A percentile compares a stretch with the other conserved stretches of the same genome.
phyloP scores from a whole-genome alignment of 2,113 vertebrate genomes.

The Prionailurus viverrinus region DNA sequence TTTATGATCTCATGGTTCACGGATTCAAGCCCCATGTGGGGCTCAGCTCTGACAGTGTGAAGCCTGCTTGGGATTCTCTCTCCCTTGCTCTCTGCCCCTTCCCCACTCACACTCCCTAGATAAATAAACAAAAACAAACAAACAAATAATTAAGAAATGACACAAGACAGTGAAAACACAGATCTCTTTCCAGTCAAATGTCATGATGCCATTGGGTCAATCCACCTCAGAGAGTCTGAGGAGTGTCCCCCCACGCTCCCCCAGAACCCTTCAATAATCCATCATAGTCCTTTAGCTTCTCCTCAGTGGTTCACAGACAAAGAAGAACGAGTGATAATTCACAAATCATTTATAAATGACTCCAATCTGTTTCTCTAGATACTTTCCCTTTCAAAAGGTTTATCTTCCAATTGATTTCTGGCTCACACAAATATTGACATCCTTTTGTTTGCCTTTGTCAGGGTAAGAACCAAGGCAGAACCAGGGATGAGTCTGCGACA shows the following conservation, averaged over 20 bases:
- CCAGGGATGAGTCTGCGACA: not conserved
- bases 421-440: not conserved
- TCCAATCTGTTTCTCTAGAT: conserved; percentile 22
- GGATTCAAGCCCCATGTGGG: too few relatives aligned
- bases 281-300: conserved; percentile 34
- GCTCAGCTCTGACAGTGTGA: too few relatives aligned
- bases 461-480: not conserved
- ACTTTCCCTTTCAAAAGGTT: conserved; percentile 31
- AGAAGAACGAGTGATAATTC: not conserved
- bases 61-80: too few relatives aligned
- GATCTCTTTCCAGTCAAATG: not conserved
- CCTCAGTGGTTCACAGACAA: not conserved
- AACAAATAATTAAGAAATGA: too few relatives aligned
- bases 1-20: too few relatives aligned
- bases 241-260: too few relatives aligned
- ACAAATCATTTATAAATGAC: conserved; percentile 51
- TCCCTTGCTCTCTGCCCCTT: too few relatives aligned
- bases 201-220: not conserved
- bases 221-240: not conserved
- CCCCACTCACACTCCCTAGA: too few relatives aligned
- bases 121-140: too few relatives aligned
- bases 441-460: not conserved
- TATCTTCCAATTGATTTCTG: not conserved
- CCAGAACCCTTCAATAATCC: conserved; percentile 48
- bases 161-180: not conserved